Evolutionary conservation across 2,113 vertebrate genomes (phyloP).

Genomic region (Athene cunicularia): DNA sequence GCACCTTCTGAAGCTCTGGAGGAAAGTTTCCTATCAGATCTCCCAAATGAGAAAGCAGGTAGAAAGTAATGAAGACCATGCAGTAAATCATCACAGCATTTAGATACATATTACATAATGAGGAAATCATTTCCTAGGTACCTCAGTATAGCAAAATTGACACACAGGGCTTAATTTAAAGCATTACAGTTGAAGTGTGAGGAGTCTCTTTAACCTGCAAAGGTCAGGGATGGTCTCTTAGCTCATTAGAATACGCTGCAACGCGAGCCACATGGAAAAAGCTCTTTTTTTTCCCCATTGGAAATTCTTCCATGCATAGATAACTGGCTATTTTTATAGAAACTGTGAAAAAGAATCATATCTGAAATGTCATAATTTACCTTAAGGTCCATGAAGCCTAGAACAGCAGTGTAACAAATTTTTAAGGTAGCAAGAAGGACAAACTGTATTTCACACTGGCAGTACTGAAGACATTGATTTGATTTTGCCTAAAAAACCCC

Average conservation of each 20-base stretch:
- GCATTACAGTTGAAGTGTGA: background rate
- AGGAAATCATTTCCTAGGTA: background rate
- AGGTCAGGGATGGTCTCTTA: background rate
- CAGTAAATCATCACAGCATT: background rate
- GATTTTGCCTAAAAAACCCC: background rate
- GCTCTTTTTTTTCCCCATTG: background rate
- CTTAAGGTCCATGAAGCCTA: conserved; percentile 1
- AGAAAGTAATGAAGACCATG: background rate
- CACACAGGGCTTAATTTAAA: background rate
- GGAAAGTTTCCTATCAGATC: background rate
- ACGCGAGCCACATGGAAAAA: background rate
- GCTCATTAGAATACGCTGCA: background rate
- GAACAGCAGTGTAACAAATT: conserved; percentile 1
- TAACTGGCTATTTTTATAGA: background rate
- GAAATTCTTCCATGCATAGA: background rate
- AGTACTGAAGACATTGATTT: background rate
- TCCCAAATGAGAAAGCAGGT: background rate
- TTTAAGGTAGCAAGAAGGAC: background rate
- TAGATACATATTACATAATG: background rate
- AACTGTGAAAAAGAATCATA: background rate
- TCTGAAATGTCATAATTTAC: background rate
- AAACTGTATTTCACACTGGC: background rate
- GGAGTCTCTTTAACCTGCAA: background rate
- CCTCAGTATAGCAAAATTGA: background rate
- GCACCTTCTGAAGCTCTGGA: background rate